Evolutionary conservation across 2,797 vertebrate species (phyloP).

Genomic region (Gadopsis marmoratus): DNA sequence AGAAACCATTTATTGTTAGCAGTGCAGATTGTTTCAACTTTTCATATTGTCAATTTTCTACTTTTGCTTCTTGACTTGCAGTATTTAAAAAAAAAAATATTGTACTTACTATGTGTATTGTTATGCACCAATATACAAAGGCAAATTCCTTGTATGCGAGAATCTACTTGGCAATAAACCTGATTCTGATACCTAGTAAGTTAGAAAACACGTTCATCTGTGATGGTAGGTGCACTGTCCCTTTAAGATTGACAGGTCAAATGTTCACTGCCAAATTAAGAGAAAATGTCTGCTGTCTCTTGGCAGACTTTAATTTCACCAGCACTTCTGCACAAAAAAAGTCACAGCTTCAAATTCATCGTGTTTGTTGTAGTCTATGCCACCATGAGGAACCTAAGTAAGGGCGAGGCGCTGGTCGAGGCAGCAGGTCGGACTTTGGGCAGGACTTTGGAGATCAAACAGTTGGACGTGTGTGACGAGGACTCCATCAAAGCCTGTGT

Average conservation of each 20-base stretch:
- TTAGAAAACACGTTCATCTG: neutral
- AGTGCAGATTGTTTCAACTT: neutral
- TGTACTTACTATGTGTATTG: too few relatives aligned
- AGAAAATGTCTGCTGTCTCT: neutral
- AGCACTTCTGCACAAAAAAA: neutral
- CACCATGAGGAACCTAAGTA: conserved; percentile 89
- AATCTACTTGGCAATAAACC: too few relatives aligned
- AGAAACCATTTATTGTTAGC: neutral
- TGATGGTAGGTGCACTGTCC: neutral
- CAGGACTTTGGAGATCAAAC: conserved; percentile 88
- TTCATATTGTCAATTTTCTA: too few relatives aligned
- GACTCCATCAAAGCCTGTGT: conserved; percentile 88
- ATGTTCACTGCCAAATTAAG: neutral
- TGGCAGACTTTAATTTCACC: neutral
- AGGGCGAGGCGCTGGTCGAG: conserved; percentile 80
- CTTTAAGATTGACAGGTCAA: neutral
- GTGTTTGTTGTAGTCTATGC: conserved; percentile 85
- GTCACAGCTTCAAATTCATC: neutral
- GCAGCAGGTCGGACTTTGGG: conserved; percentile 84
- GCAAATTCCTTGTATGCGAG: too few relatives aligned
- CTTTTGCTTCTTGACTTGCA: too few relatives aligned
- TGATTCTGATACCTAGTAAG: neutral
- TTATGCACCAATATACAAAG: too few relatives aligned
- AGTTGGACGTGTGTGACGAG: conserved; percentile 89
- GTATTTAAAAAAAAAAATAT: too few relatives aligned